A percentile compares a stretch with the other conserved stretches of the same genome.
Evolutionary conservation across 2,888 invertebrate species (phyloP).

Genomic region (Brenthis ino): DNA sequence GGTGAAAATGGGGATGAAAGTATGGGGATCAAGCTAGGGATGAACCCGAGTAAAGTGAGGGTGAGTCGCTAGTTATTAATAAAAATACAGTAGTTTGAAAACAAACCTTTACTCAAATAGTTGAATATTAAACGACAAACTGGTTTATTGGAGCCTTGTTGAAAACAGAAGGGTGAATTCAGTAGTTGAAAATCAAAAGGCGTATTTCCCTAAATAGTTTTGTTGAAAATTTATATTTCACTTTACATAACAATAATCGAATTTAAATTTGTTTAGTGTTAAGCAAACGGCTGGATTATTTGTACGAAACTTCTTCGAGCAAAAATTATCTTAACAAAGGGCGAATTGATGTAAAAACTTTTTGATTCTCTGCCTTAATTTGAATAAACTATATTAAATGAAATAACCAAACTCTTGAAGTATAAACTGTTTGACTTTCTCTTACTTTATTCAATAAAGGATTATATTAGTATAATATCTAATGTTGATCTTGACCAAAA

Average conservation of each 20-base stretch:
- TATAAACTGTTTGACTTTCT: constrained; percentile 16
- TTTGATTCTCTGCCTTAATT: constrained; percentile 21
- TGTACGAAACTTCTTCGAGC: constrained; percentile 31
- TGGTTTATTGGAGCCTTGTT: neutral
- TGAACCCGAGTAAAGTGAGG: too few relatives aligned
- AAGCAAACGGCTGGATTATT: constrained; percentile 30
- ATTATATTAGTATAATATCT: neutral
- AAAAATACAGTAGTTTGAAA: neutral
- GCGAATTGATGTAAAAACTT: constrained; percentile 34
- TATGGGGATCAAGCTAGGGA: too few relatives aligned
- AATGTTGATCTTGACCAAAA: too few relatives aligned
- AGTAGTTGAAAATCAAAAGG: constrained; percentile 14
- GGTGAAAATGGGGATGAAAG: too few relatives aligned
- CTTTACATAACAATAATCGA: constrained; percentile 35
- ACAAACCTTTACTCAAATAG: neutral
- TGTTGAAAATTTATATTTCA: constrained; percentile 21
- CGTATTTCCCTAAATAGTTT: constrained; percentile 27
- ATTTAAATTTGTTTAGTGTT: constrained; percentile 35
- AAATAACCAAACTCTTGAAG: constrained; percentile 23
- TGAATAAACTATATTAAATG: constrained; percentile 20
- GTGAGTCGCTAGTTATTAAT: too few relatives aligned
- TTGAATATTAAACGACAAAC: constrained; percentile 2
- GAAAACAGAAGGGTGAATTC: constrained; percentile 18
- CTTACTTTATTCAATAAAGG: neutral
- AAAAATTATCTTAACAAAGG: constrained; percentile 40